Percentiles rank a stretch among this genome's conserved stretches.
phyloP scores from a whole-genome alignment of 1,140 invertebrate genomes.

The Thereuonema tuberculata region DNA sequence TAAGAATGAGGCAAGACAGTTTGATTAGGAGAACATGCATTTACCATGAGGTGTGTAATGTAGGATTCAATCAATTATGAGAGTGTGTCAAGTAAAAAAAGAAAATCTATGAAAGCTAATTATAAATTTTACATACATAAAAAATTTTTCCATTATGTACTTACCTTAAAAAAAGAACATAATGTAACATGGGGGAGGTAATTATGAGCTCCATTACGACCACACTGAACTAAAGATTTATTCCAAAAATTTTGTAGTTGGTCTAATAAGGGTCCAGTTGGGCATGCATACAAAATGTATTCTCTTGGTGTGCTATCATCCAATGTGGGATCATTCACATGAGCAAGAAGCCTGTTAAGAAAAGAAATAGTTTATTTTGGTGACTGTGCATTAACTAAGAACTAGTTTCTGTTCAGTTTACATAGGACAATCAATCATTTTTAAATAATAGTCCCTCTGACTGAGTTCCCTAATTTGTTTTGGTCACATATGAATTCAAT shows the following conservation, averaged over 20 bases:
- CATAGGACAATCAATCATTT: neutral
- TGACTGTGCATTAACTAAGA: neutral
- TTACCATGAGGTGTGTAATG: no score
- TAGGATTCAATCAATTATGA: no score
- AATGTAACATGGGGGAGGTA: slow-evolving; percentile 78
- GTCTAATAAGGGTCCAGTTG: slow-evolving; percentile 52
- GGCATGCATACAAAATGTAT: slow-evolving; percentile 73
- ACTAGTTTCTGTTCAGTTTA: neutral
- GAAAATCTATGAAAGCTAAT: no score
- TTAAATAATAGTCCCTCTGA: no score
- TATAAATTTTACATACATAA: no score
- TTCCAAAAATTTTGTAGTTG: slow-evolving; percentile 63
- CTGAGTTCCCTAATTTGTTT: no score
- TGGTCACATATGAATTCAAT: no score
- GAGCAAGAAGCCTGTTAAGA: slow-evolving; percentile 47
- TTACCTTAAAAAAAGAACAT: slow-evolving; percentile 74
- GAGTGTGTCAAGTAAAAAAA: no score
- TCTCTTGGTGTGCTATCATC: slow-evolving; percentile 59
- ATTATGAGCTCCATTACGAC: slow-evolving; percentile 78
- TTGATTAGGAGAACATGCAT: no score
- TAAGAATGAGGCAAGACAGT: no score
- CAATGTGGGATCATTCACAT: slow-evolving; percentile 64
- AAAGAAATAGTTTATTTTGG: neutral
- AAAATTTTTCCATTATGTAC: no score
- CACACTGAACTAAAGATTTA: slow-evolving; percentile 53